Evolutionary conservation across 2,888 invertebrate genomes (phyloP).

Genomic region (Arge pagana): DNA sequence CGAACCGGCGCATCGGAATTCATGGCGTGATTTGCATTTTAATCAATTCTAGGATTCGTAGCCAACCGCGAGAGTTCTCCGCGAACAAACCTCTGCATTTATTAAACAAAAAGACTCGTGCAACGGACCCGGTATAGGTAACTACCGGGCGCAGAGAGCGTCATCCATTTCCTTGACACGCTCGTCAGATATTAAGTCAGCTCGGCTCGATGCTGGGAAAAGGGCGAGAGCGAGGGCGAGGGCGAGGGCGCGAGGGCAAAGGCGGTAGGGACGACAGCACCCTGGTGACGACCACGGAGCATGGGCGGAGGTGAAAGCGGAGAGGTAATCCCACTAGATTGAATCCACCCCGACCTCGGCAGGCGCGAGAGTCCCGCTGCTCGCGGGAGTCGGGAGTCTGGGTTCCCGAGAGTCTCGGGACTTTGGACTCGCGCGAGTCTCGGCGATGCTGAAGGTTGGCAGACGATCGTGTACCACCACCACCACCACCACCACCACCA

Average conservation of each 20-base stretch:
- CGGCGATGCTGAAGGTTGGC: slow-evolving; percentile 2
- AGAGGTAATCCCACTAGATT: slow-evolving; percentile 46
- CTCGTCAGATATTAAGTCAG: slow-evolving; percentile 23
- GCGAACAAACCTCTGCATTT: no score
- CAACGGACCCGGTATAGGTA: neutral
- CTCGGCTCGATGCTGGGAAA: slow-evolving; percentile 9
- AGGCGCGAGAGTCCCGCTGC: neutral
- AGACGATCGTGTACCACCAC: slow-evolving; percentile 15
- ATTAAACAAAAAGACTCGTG: slow-evolving; percentile 15
- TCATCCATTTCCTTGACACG: slow-evolving; percentile 20
- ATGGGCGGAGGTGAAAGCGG: neutral
- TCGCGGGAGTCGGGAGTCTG: no score
- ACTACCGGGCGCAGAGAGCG: slow-evolving; percentile 9
- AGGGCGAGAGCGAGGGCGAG: neutral
- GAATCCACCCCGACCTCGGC: slow-evolving; percentile 37
- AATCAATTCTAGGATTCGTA: no score
- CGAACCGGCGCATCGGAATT: no score
- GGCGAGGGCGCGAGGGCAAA: no score
- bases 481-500: slow-evolving; percentile 3
- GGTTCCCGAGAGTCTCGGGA: slow-evolving; percentile 11
- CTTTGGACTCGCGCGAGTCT: slow-evolving; percentile 2
- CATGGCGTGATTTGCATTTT: no score
- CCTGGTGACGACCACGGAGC: neutral
- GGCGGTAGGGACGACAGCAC: neutral
- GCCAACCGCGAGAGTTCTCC: no score